Evolutionary conservation across 2,113 vertebrate species (phyloP).

Genomic region (Sylvilagus bachmani): DNA sequence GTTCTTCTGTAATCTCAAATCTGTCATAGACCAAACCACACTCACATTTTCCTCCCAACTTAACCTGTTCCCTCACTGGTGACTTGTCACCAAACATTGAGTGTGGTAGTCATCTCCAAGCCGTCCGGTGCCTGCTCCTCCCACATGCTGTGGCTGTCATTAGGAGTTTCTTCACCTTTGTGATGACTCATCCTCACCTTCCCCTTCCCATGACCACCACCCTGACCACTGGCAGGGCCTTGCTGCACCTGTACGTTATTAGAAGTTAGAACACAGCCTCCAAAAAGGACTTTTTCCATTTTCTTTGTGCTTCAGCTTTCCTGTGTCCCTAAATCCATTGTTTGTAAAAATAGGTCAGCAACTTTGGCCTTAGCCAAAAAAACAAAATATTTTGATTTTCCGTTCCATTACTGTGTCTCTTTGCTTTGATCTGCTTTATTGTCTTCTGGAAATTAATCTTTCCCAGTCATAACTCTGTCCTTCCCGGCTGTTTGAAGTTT

Average conservation of each 20-base stretch:
- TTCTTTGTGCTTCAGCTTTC: neutral
- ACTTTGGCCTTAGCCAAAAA: neutral
- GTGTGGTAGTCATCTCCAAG: neutral
- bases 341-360: neutral
- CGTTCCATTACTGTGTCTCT: neutral
- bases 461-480: neutral
- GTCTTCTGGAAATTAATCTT: neutral
- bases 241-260: neutral
- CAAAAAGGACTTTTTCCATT: neutral
- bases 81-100: neutral
- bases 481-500: neutral
- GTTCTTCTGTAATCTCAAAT: neutral
- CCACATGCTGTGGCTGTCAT: neutral
- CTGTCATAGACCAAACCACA: neutral
- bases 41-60: neutral
- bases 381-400: neutral
- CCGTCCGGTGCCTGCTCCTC: neutral
- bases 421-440: neutral
- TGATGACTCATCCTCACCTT: neutral
- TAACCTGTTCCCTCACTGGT: conserved; percentile 29
- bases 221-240: neutral
- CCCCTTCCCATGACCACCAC: neutral
- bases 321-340: neutral
- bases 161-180: neutral
- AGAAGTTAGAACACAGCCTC: neutral